Conservation (phyloP, 1,140 invertebrate species). For the Holotrichia oblita region DNA sequence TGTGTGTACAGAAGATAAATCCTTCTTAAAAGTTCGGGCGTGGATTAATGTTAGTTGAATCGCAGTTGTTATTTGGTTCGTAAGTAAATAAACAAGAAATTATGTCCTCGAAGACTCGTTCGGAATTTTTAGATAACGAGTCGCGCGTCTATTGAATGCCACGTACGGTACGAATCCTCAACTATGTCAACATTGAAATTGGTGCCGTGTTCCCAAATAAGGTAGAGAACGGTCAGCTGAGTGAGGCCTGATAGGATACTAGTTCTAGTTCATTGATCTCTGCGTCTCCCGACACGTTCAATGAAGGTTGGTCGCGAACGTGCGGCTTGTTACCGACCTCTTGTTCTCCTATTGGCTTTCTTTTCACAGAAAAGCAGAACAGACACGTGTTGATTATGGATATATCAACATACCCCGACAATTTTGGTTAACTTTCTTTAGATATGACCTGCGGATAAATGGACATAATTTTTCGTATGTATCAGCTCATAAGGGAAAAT, state of each 20-base stretch:
- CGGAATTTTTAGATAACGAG: conserved; percentile 13
- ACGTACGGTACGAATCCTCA: conserved; percentile 25
- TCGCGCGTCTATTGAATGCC: background rate
- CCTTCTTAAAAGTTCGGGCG: background rate
- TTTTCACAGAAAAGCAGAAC: background rate
- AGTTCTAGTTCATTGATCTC: conserved; percentile 33
- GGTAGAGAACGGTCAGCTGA: conserved; percentile 34
- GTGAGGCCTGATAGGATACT: conserved; percentile 31
- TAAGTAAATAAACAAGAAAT: conserved; percentile 19
- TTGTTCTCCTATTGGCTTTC: background rate
- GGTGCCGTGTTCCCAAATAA: conserved; percentile 25
- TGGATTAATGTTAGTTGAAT: background rate
- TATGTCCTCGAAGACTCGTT: background rate
- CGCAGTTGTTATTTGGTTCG: background rate
- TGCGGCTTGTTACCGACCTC: background rate
- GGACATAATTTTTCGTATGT: too few relatives aligned
- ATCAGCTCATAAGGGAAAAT: too few relatives aligned
- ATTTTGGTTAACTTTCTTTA: too few relatives aligned
- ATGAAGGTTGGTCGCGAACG: conserved; percentile 26
- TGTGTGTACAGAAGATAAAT: background rate
- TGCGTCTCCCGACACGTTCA: conserved; percentile 23
- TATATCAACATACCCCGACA: background rate
- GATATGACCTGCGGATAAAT: too few relatives aligned
- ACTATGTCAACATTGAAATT: conserved; percentile 34
- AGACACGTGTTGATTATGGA: conserved; percentile 2